Evolutionary conservation across 2,113 vertebrate species (phyloP).

Genomic region (Elaphurus davidianus): DNA sequence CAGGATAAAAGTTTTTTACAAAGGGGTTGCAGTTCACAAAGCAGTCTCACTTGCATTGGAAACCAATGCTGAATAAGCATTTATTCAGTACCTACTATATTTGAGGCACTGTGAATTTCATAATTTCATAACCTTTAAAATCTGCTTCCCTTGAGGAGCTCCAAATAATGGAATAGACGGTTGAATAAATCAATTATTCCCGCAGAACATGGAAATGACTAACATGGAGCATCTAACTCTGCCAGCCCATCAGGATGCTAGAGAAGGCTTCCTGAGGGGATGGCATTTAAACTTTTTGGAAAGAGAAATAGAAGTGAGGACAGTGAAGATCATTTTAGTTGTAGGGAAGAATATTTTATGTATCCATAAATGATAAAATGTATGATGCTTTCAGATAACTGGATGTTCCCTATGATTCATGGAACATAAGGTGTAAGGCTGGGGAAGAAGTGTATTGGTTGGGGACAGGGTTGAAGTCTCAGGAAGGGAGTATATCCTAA

Average conservation of each 20-base stretch:
- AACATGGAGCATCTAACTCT: background rate
- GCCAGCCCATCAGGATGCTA: background rate
- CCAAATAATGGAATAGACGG: background rate
- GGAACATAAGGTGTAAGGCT: background rate
- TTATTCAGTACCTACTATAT: background rate
- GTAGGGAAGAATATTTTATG: background rate
- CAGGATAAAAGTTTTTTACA: background rate
- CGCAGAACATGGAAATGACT: background rate
- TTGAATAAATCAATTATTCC: background rate
- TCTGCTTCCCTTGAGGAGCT: background rate
- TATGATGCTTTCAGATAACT: background rate
- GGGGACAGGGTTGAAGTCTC: background rate
- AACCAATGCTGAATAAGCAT: background rate
- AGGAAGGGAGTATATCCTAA: background rate
- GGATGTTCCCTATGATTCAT: background rate
- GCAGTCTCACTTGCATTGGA: background rate
- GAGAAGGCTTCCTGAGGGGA: background rate
- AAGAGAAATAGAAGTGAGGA: background rate
- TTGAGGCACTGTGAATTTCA: background rate
- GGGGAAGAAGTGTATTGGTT: background rate
- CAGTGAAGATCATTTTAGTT: background rate
- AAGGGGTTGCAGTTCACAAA: background rate
- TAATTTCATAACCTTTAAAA: background rate
- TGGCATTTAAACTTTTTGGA: background rate
- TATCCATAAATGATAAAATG: background rate